Conservation (phyloP, 2,888 invertebrate species). For the Melangyna quadrimaculata region DNA sequence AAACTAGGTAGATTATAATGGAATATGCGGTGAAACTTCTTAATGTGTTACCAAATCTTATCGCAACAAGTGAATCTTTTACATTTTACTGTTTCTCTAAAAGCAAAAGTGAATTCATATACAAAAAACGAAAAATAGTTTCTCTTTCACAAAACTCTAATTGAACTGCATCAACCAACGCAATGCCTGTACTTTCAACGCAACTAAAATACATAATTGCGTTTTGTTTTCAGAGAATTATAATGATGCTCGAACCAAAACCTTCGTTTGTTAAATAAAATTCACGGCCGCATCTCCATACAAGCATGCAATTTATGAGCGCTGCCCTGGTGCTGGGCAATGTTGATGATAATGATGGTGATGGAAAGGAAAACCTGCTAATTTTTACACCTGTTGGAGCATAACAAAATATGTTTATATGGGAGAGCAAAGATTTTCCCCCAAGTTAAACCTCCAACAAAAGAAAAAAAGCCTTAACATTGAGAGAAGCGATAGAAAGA, state of each 20-base stretch:
- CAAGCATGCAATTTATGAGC: slow-evolving; percentile 36
- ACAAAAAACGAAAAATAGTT: slow-evolving; percentile 9
- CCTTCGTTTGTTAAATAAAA: neutral
- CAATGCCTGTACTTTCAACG: slow-evolving; percentile 69
- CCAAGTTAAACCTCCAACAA: slow-evolving; percentile 26
- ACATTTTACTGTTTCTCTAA: slow-evolving; percentile 13
- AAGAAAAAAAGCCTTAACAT: slow-evolving; percentile 11
- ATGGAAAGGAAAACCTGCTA: slow-evolving; percentile 61
- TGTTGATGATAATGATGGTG: too few relatives aligned
- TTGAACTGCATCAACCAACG: slow-evolving; percentile 2
- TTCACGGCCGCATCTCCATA: slow-evolving; percentile 16
- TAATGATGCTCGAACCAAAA: slow-evolving; percentile 34
- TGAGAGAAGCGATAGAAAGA: slow-evolving; percentile 24
- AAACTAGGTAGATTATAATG: neutral
- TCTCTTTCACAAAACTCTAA: slow-evolving; percentile 60
- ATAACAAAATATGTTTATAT: slow-evolving; percentile 25
- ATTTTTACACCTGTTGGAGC: slow-evolving; percentile 59
- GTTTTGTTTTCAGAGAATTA: slow-evolving; percentile 46
- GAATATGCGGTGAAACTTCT: neutral
- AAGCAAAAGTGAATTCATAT: slow-evolving; percentile 53
- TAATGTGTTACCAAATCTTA: neutral
- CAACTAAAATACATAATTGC: slow-evolving; percentile 63
- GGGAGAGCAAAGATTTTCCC: slow-evolving; percentile 19
- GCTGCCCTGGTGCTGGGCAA: too few relatives aligned
- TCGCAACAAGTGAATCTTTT: slow-evolving; percentile 7